Base-by-base conservation (phyloP, 2,797 vertebrate genomes). In the Takifugu ocellatus region DNA sequence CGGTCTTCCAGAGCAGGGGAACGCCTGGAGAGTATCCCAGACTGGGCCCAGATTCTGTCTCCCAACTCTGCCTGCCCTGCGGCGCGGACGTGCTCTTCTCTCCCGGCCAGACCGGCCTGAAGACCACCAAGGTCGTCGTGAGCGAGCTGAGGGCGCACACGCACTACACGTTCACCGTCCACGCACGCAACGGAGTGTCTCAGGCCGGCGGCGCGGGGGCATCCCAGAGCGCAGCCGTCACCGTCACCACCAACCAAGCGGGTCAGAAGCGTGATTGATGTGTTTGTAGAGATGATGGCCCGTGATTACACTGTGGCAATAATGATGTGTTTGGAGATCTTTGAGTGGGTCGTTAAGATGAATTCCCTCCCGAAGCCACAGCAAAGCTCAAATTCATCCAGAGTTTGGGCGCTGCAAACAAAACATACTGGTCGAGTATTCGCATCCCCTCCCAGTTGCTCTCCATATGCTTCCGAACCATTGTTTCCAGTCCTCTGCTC, bases 221-320 rank as follows among this genome's bases (percentile, higher is more conserved):
- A 0, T 90, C 94, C 36, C 96, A 95, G 69, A 94, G 94, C 0
- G 94, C 93, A 25, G 99, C 96, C 0, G 96, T 99, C 81, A 97
- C 94, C 0, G 93, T 99, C 77, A 98, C 97, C 51, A 99, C 96
- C 48, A 99, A 99, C 87, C 96, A 98, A 92, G 97, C 97, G 15
- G 97, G 97, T 99, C 68, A 91, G 90, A 44, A 51, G 44, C 25
- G 26, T 62, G 61, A 66, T 42, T 61, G 64, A 51, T 59, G 57
- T 14, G 59, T 64, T 53, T 0, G 6, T 68, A 85, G 36, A 39
- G 11, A 14, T 5, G 12, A 71, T 84, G 78, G 83, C 80, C 83
- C 83, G 83, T 75, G 72, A 63, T 56, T 68, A 64, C 33, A 25
- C 66, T 73, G 64, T 12, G 2, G 36, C 36, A 39, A 39, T 39